Evolutionary conservation across 2,797 vertebrate genomes (phyloP), one percentile per base, ranked within the genome.

Genomic region (Eurystomus glaucurus): DNA sequence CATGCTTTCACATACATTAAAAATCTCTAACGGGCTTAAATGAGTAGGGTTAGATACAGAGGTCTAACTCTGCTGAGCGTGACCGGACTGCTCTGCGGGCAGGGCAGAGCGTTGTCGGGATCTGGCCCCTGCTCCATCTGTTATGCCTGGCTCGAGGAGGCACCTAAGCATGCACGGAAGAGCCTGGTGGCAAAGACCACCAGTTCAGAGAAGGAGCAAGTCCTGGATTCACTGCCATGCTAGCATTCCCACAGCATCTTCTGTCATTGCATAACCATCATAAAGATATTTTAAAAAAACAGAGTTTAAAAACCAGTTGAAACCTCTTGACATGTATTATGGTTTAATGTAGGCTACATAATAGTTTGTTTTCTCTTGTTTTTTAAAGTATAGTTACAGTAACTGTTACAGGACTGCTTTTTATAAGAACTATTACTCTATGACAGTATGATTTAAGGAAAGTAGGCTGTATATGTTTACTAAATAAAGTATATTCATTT

Each of bases 331-430:
- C 3, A 14, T 26, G 10, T 6, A 58, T 60, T 46, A 26, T 28
- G 51, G 10, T 45, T 69, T 80, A 64, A 71, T 0, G 0, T 41
- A 70, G n/a, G 25, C 14, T 14, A 41, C 0, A 0, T 54, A 71
- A 70, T 2, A 25, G 31, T 12, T 64, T 65, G 20, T 61, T 68
- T 76, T 51, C 11, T 29, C 25, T 69, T 71, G 28, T 31, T 91
- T 89, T 92, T 77, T 23, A 69, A 74, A 92, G 62, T n/a, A 26
- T 16, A 68, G 18, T 33, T 70, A 26, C 19, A 48, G 41, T 85
- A 88, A 78, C 11, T 58, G 6, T 45, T 94, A 43, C 0, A 65
- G 46, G 9, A 71, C 33, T 75, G 29, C 1, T 0, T 71, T 37
- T 88, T 41, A n/a, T 77, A 61, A 87, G 41, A 82, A 28, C 41